Percentiles rank a stretch among this genome's conserved stretches.
Conservation (phyloP, 1,140 invertebrate species). For the Parapsyche elsis region DNA sequence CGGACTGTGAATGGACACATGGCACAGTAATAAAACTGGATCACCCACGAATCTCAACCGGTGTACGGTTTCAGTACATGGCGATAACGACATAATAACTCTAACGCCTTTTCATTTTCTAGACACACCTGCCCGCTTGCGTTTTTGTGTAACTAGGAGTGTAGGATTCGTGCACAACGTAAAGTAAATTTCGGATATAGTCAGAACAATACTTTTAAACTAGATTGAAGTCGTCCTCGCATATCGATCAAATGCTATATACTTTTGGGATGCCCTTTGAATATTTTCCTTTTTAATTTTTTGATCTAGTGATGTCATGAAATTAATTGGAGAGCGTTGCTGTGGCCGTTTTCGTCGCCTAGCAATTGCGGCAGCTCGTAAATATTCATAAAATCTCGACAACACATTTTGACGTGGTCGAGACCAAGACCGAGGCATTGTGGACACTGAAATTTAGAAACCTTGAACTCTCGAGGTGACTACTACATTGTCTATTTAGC, state of each 20-base stretch:
- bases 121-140: slow-evolving; percentile 13
- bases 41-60: slow-evolving; percentile 15
- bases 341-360: neutral
- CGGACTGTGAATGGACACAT: neutral
- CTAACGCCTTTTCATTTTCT: slow-evolving; percentile 34
- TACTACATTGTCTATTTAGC: too few relatives aligned
- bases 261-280: neutral
- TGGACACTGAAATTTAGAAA: neutral
- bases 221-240: too few relatives aligned
- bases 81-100: slow-evolving; percentile 22
- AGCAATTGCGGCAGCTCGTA: slow-evolving; percentile 28
- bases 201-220: too few relatives aligned
- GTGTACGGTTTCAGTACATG: neutral
- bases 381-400: slow-evolving; percentile 33
- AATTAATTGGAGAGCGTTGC: slow-evolving; percentile 1
- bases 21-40: slow-evolving; percentile 22
- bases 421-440: slow-evolving; percentile 1
- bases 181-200: neutral
- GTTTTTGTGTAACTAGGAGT: neutral
- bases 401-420: neutral
- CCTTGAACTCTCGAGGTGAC: slow-evolving; percentile 13
- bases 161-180: neutral
- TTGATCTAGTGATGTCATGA: slow-evolving; percentile 34
- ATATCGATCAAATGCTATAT: too few relatives aligned
- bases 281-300: slow-evolving; percentile 27